Conservation (phyloP, 2,888 invertebrate species). For the Pyrgus malvae region DNA sequence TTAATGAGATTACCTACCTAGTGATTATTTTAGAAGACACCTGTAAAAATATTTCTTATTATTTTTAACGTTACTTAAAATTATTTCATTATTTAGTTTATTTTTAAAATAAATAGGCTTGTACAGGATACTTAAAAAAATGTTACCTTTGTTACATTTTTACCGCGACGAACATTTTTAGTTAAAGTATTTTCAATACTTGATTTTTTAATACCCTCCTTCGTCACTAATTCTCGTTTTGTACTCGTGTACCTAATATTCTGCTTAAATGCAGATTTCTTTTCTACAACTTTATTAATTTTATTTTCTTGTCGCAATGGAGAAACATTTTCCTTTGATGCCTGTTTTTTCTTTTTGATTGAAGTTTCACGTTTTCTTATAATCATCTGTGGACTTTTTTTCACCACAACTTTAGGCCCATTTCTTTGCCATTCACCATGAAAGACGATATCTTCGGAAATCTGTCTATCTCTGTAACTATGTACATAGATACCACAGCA, state of each 20-base stretch:
- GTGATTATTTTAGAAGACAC: constrained; percentile 46
- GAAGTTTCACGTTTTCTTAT: constrained; percentile 37
- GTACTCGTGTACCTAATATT: not conserved
- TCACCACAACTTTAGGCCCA: constrained; percentile 40
- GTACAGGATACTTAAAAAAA: too few relatives aligned
- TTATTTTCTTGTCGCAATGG: constrained; percentile 1
- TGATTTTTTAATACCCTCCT: not conserved
- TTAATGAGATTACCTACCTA: constrained; percentile 41
- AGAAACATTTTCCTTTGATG: constrained; percentile 22
- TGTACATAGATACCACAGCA: constrained; percentile 66
- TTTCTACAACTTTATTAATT: not conserved
- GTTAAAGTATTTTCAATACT: not conserved
- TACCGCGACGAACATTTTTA: constrained; percentile 19
- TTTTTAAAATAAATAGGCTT: too few relatives aligned
- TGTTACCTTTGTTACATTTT: constrained; percentile 43
- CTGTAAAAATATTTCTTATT: constrained; percentile 51
- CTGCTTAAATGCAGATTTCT: constrained; percentile 2
- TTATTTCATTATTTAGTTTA: too few relatives aligned
- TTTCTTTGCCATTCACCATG: constrained; percentile 67
- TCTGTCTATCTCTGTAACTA: constrained; percentile 59
- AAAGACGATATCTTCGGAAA: constrained; percentile 65
- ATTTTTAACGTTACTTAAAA: too few relatives aligned
- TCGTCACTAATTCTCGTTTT: not conserved
- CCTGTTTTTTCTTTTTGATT: constrained; percentile 23
- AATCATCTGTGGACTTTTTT: constrained; percentile 36